Conservation (phyloP, 2,113 vertebrate species). For the Neopipo cinnamomea region DNA sequence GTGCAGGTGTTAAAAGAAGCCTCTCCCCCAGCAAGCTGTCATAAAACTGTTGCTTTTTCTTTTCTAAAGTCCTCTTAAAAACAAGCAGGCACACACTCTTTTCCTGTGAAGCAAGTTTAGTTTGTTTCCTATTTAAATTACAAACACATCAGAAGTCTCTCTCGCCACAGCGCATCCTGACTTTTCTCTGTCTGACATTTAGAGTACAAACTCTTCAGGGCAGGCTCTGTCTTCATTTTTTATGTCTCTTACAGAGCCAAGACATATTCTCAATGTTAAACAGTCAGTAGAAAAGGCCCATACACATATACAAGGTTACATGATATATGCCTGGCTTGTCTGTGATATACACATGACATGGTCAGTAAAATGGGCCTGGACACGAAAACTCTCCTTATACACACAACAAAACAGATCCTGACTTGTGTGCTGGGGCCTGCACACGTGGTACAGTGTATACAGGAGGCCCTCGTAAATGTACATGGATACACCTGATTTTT, state of each 20-base stretch:
- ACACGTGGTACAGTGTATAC: background rate
- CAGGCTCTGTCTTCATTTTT: slow-evolving; percentile 11
- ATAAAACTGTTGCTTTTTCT: slow-evolving; percentile 39
- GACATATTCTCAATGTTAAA: background rate
- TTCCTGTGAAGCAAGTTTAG: slow-evolving; percentile 46
- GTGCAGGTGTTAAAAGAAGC: slow-evolving; percentile 39
- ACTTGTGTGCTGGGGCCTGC: background rate
- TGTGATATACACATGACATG: background rate
- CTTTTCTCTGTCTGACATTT: slow-evolving; percentile 60
- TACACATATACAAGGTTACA: background rate
- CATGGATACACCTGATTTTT: background rate
- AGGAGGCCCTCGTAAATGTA: background rate
- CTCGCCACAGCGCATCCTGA: slow-evolving; percentile 47
- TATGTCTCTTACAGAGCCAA: background rate
- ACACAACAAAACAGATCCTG: background rate
- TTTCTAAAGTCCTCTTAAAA: background rate
- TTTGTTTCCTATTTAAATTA: slow-evolving; percentile 43
- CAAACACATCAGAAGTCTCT: slow-evolving; percentile 47
- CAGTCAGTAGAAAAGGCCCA: background rate
- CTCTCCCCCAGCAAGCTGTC: slow-evolving; percentile 46
- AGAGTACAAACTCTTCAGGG: slow-evolving; percentile 35
- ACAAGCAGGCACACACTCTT: background rate
- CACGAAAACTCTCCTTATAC: background rate
- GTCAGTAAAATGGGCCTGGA: background rate
- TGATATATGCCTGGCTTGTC: background rate